Percentiles rank a stretch among this genome's conserved stretches.
These are phyloP conservation scores for Nyctalus aviator DNA, from an alignment of 2,797 vertebrate species.

Conservation along the genomic window DNA sequence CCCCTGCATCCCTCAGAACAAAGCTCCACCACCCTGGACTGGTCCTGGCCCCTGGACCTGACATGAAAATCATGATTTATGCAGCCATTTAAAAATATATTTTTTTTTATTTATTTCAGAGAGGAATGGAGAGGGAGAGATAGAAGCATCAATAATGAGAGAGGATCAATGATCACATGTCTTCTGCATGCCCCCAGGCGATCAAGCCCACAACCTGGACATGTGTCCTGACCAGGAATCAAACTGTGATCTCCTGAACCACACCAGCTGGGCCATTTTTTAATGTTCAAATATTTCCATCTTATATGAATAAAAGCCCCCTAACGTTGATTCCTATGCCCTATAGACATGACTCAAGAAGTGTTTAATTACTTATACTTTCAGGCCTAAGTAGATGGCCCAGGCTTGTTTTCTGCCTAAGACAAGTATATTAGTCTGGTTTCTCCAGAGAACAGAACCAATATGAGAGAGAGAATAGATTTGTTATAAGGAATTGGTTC, in stretches of 20 bases:
- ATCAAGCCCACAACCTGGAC: too few relatives aligned
- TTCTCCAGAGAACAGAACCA: background rate
- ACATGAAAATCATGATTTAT: background rate
- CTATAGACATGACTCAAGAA: background rate
- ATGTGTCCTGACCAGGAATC: too few relatives aligned
- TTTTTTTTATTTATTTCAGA: too few relatives aligned
- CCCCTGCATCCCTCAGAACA: slow-evolving; percentile 88
- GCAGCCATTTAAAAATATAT: background rate
- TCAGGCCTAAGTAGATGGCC: background rate
- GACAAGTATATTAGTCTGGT: background rate
- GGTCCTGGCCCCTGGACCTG: background rate
- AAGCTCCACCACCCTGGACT: background rate
- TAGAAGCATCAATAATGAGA: too few relatives aligned
- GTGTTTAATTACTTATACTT: background rate
- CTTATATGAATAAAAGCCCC: background rate
- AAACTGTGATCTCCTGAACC: too few relatives aligned
- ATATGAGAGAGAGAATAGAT: background rate
- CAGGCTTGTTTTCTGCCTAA: background rate
- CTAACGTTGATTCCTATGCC: background rate
- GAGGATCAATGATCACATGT: too few relatives aligned
- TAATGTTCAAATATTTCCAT: background rate
- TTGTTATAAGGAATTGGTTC: background rate
- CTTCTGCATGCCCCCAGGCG: too few relatives aligned
- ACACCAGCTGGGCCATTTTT: background rate
- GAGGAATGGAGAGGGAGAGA: too few relatives aligned